These are phyloP conservation scores for Chloropsis hardwickii DNA, from an alignment of 2,113 vertebrate genomes.

Conservation along the genomic window DNA sequence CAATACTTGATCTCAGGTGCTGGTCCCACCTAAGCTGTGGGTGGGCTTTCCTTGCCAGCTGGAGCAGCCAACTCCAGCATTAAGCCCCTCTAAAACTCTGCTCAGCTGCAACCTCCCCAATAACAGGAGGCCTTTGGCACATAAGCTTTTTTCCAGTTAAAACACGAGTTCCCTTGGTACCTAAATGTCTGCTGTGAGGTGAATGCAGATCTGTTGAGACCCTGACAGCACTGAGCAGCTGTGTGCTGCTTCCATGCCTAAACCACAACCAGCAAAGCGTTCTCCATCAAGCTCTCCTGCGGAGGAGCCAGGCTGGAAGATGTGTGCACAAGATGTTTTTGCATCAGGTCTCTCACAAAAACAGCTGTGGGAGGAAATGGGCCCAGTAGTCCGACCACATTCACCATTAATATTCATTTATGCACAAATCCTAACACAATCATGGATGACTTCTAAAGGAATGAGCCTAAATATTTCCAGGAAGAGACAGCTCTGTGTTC, in stretches of 20 bases:
- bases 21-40: not conserved
- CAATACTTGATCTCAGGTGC: not conserved
- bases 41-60: not conserved
- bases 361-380: constrained; percentile 43
- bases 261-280: constrained; percentile 21
- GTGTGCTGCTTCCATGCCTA: not conserved
- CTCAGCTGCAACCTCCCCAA: not conserved
- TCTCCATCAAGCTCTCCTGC: not conserved
- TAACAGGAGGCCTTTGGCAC: not conserved
- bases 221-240: constrained; percentile 32
- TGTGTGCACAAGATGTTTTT: constrained; percentile 14
- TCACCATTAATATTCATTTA: constrained; percentile 56
- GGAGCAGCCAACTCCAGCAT: not conserved
- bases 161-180: not conserved
- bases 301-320: not conserved
- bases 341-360: constrained; percentile 8
- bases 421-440: constrained; percentile 28
- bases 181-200: constrained; percentile 1
- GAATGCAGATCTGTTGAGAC: not conserved
- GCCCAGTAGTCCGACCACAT: constrained; percentile 48
- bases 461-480: not conserved
- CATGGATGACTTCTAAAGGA: constrained; percentile 32
- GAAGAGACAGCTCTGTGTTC: not conserved
- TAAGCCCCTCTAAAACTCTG: not conserved
- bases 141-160: not conserved